Base-by-base conservation (phyloP, 2,113 vertebrate species). In the Bubalus kerabau region DNA sequence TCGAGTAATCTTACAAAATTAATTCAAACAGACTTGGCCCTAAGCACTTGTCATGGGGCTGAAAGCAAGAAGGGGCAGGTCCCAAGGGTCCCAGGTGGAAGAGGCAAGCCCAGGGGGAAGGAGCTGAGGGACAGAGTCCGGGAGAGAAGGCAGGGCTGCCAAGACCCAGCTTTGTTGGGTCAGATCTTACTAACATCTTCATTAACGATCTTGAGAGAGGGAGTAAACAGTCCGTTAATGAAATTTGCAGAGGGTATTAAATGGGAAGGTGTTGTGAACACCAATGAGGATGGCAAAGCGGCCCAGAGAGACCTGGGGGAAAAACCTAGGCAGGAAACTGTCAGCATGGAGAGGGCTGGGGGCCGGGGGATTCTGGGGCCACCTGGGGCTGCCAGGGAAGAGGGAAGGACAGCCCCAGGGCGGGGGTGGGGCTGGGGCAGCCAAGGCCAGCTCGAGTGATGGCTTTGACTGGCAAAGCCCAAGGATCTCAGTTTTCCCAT, bases 211-310 rank as follows among this genome's bases (percentile, higher is more conserved):
- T 97, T 97, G 97, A 95, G 97, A 98, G 92, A 96, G 67, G 96
- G 97, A 97, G 97, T 97, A 98, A 98, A 98, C 97, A 98, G 96
- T 92, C 93, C 16, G 74, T 64, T 97, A 98, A 98, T 97, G 98
- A 97, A 97, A 98, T 98, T 97, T 98, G 97, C 96, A 95, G 96
- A 98, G 97, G 96, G 97, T 97, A 97, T 98, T 98, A 97, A 92
- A 97, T 94, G 86, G 91, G 95, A 96, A 97, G 98, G 96, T 98
- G 98, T 78, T 94, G 95, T 97, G 97, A 98, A 93, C 98, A 92
- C 97, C 97, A 97, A 23, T 97, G 97, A 97, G 91, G 83, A 92
- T 16, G 67, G 91, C 89, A 93, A 95, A 97, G 82, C 0, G 3
- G 94, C 93, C 95, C 91, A n/a, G 95, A 62, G 95, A 97, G 95